A percentile compares a stretch with the other conserved stretches of the same genome.
These are phyloP conservation scores for Microhierax caerulescens DNA, from an alignment of 2,797 vertebrate genomes.

Conservation along the genomic window DNA sequence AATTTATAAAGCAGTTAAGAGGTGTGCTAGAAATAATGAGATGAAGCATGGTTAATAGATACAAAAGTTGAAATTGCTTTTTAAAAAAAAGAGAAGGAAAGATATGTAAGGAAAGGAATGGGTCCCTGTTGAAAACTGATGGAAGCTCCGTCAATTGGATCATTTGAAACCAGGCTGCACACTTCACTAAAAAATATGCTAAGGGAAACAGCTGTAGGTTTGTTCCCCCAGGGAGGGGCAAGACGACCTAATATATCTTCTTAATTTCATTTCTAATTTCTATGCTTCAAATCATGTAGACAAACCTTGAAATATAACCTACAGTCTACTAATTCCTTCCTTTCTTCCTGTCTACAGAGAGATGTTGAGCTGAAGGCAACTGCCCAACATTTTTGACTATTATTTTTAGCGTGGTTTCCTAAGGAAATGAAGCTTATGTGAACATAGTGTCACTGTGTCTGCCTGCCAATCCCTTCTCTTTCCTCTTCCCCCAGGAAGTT, in stretches of 20 bases:
- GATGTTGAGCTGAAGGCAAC: constrained; percentile 50
- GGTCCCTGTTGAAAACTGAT: constrained; percentile 41
- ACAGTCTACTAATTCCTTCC: constrained; percentile 43
- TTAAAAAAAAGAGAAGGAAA: background rate
- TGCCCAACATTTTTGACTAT: constrained; percentile 24
- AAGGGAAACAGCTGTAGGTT: constrained; percentile 39
- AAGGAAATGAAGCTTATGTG: constrained; percentile 50
- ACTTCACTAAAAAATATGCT: background rate
- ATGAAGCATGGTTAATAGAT: background rate
- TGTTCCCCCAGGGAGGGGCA: background rate
- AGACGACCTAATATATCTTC: constrained; percentile 45
- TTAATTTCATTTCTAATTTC: constrained; percentile 65
- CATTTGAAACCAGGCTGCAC: background rate
- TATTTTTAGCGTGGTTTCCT: constrained; percentile 62
- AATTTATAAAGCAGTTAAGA: constrained; percentile 43
- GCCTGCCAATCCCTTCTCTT: constrained; percentile 21
- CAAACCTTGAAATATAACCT: constrained; percentile 56
- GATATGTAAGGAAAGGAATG: background rate
- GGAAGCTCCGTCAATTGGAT: constrained; percentile 46
- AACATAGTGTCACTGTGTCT: background rate
- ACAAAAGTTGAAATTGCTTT: background rate
- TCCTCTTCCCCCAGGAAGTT: constrained; percentile 50
- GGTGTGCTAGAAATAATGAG: constrained; percentile 1
- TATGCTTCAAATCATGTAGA: constrained; percentile 42
- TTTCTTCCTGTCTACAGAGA: constrained; percentile 60